These are phyloP conservation scores for Leptopilina boulardi DNA, from an alignment of 1,140 invertebrate species.

Conservation along the genomic window DNA sequence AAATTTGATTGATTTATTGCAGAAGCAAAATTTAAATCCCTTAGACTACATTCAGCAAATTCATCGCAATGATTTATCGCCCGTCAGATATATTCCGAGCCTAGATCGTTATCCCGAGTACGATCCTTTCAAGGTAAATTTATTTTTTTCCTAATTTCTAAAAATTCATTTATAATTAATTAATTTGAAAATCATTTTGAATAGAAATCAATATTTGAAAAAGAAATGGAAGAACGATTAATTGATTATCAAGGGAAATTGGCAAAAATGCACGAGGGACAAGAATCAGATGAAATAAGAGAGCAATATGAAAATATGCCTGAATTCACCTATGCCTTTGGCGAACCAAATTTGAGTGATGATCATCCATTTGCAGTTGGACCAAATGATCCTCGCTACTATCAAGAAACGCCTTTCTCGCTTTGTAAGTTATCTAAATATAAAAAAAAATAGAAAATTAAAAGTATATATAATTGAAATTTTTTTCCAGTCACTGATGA, in stretches of 20 bases:
- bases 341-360: constrained; percentile 57
- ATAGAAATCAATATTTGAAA: constrained; percentile 31
- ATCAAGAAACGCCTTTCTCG: constrained; percentile 52
- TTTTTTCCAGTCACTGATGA: constrained; percentile 5
- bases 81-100: constrained; percentile 47
- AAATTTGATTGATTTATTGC: constrained; percentile 51
- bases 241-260: constrained; percentile 49
- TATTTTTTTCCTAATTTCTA: constrained; percentile 22
- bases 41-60: constrained; percentile 46
- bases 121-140: constrained; percentile 46
- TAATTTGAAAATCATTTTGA: too few relatives aligned
- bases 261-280: constrained; percentile 38
- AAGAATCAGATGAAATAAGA: constrained; percentile 34
- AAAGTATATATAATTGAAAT: too few relatives aligned
- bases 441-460: not conserved
- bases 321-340: constrained; percentile 68
- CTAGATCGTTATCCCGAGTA: constrained; percentile 48
- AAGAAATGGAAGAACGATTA: constrained; percentile 45
- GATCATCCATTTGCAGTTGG: constrained; percentile 68
- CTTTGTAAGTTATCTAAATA: constrained; percentile 38
- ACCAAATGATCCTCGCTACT: constrained; percentile 73
- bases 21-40: constrained; percentile 48
- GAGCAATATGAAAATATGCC: constrained; percentile 48
- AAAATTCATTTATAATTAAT: too few relatives aligned
- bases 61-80: constrained; percentile 48